These are phyloP conservation scores for Semicossyphus pulcher DNA, from an alignment of 2,113 vertebrate genomes.

Conservation along the genomic window DNA sequence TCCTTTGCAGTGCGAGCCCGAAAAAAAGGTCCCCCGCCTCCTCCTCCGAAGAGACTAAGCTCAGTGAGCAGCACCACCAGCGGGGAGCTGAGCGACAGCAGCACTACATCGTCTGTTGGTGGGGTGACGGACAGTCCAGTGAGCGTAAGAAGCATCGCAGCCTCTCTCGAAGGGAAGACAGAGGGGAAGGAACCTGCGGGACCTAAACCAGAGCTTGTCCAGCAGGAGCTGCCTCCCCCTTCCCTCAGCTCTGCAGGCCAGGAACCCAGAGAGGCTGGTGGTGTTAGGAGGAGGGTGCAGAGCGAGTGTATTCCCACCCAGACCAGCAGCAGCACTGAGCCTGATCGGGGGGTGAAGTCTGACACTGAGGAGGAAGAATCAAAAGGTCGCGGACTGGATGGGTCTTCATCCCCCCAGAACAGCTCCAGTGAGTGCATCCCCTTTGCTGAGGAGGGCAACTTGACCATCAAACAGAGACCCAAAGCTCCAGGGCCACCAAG, in stretches of 20 bases:
- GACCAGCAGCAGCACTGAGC: slow-evolving; percentile 17
- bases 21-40: slow-evolving; percentile 92
- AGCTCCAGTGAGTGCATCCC: slow-evolving; percentile 97
- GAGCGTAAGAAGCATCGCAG: slow-evolving; percentile 71
- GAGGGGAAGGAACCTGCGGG: slow-evolving; percentile 1
- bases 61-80: slow-evolving; percentile 90
- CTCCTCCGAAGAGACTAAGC: slow-evolving; percentile 93
- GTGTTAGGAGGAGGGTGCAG: slow-evolving; percentile 80
- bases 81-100: slow-evolving; percentile 73
- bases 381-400: slow-evolving; percentile 36
- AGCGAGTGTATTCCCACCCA: slow-evolving; percentile 82
- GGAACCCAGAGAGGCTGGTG: slow-evolving; percentile 46
- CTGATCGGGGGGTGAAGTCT: slow-evolving; percentile 70
- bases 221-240: neutral
- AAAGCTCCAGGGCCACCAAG: slow-evolving; percentile 83
- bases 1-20: slow-evolving; percentile 92
- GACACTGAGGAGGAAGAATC: slow-evolving; percentile 88
- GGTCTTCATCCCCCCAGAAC: slow-evolving; percentile 86
- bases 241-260: neutral
- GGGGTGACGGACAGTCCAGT: slow-evolving; percentile 9
- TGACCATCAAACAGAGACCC: slow-evolving; percentile 98
- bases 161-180: slow-evolving; percentile 69
- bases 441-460: slow-evolving; percentile 96
- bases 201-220: rapidly evolving
- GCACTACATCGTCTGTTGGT: neutral